Percentiles rank a stretch among this genome's conserved stretches.
These are phyloP conservation scores for Drosophila rhopaloa DNA, from an alignment of 1,140 invertebrate genomes.

Conservation along the genomic window DNA sequence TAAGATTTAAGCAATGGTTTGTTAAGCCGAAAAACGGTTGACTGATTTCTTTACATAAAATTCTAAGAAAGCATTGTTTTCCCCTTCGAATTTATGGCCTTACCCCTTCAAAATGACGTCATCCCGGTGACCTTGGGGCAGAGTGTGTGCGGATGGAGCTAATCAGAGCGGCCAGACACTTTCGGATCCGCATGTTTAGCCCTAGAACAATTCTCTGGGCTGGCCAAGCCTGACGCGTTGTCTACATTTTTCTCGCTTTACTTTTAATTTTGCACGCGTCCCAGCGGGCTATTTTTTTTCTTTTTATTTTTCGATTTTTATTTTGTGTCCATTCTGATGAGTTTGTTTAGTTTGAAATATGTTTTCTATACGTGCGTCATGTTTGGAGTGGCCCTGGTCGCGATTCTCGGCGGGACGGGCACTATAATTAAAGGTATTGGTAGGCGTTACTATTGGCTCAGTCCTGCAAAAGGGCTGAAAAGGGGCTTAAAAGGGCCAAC, in stretches of 20 bases:
- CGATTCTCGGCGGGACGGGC: constrained; percentile 48
- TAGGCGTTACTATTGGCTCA: constrained; percentile 81
- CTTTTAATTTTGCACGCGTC: constrained; percentile 81
- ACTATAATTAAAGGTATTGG: constrained; percentile 83
- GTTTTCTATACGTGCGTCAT: constrained; percentile 82
- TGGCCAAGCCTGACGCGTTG: constrained; percentile 42
- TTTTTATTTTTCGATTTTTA: neutral
- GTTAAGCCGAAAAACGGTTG: neutral
- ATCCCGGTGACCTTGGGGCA: constrained; percentile 57
- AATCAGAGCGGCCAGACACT: constrained; percentile 29
- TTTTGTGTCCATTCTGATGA: constrained; percentile 65
- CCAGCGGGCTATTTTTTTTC: constrained; percentile 39
- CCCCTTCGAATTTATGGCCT: neutral
- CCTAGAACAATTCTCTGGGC: constrained; percentile 11
- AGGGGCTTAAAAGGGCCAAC: neutral
- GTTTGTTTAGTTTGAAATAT: constrained; percentile 84
- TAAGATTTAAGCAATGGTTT: neutral
- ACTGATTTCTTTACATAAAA: neutral
- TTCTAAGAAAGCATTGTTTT: constrained; percentile 29
- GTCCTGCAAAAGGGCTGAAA: neutral
- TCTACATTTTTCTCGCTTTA: constrained; percentile 74
- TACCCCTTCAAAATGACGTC: constrained; percentile 35
- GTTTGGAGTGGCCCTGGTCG: constrained; percentile 57
- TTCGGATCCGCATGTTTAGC: constrained; percentile 19
- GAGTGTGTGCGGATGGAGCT: constrained; percentile 50